Conservation (phyloP, 2,113 vertebrate genomes). For the Dipodomys spectabilis region DNA sequence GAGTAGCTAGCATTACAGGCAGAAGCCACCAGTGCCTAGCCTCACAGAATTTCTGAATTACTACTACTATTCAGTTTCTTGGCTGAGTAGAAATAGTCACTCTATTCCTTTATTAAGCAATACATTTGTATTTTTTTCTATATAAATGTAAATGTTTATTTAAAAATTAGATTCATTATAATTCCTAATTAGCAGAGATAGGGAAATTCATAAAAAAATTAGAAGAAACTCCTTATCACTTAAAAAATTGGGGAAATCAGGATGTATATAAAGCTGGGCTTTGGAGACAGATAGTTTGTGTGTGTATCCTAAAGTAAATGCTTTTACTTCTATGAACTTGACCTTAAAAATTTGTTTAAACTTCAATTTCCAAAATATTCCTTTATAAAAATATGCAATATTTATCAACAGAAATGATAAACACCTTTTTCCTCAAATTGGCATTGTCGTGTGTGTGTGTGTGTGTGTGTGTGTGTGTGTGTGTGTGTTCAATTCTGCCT, state of each 20-base stretch:
- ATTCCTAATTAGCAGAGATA: not conserved
- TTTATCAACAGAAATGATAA: not conserved
- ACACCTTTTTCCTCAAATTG: not conserved
- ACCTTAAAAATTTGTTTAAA: not conserved
- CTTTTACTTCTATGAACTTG: not conserved
- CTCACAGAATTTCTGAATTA: not conserved
- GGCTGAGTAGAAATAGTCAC: not conserved
- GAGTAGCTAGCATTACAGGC: no score
- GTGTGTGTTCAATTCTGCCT: not conserved
- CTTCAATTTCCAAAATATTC: not conserved
- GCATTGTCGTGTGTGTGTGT: no score
- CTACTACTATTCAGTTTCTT: not conserved
- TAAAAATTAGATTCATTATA: not conserved
- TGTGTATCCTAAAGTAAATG: not conserved
- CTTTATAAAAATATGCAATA: not conserved
- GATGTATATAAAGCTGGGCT: not conserved
- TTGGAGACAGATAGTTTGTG: not conserved
- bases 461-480: no score
- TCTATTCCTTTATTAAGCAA: not conserved
- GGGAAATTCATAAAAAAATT: not conserved
- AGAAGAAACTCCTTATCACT: not conserved
- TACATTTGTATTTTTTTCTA: not conserved
- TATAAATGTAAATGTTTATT: not conserved
- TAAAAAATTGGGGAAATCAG: not conserved
- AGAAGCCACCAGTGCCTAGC: no score